Evolutionary conservation across 92 coral and sea anemone species (phyloP).

Genomic region (Porites evermanni): DNA sequence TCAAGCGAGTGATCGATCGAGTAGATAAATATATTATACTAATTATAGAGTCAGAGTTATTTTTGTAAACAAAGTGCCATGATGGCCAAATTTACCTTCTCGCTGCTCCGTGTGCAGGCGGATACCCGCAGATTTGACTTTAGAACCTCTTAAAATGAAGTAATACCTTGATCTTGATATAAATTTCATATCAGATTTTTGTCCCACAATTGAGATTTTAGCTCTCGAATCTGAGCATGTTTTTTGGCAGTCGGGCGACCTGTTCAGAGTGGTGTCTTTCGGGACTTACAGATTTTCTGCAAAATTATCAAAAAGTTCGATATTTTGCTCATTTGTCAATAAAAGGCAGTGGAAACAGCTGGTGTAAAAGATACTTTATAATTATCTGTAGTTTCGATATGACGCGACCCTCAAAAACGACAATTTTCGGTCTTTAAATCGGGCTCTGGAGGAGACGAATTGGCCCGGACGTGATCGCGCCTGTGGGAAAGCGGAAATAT

Average conservation of each 20-base stretch:
- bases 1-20: constrained; percentile 3
- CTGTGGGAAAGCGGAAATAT: neutral
- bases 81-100: constrained; percentile 33
- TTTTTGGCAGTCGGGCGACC: constrained; percentile 5
- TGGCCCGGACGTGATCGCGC: constrained; percentile 3
- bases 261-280: constrained; percentile 1
- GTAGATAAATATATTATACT: neutral
- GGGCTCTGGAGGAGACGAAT: neutral
- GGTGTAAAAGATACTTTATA: neutral
- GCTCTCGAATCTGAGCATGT: constrained; percentile 31
- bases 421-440: neutral
- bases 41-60: neutral
- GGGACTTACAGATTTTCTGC: neutral
- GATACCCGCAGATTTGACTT: constrained; percentile 46
- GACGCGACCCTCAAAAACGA: neutral
- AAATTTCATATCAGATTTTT: constrained; percentile 22
- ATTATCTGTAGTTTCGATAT: neutral
- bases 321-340: constrained; percentile 1
- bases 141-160: constrained; percentile 33
- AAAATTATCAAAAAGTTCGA: neutral
- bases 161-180: constrained; percentile 24
- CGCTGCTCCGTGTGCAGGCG: constrained; percentile 24
- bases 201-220: constrained; percentile 35
- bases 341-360: neutral
- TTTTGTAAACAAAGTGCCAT: constrained; percentile 9